A percentile compares a stretch with the other conserved stretches of the same genome.
Conservation (phyloP, 2,888 invertebrate species). For the Philonicus albiceps region DNA sequence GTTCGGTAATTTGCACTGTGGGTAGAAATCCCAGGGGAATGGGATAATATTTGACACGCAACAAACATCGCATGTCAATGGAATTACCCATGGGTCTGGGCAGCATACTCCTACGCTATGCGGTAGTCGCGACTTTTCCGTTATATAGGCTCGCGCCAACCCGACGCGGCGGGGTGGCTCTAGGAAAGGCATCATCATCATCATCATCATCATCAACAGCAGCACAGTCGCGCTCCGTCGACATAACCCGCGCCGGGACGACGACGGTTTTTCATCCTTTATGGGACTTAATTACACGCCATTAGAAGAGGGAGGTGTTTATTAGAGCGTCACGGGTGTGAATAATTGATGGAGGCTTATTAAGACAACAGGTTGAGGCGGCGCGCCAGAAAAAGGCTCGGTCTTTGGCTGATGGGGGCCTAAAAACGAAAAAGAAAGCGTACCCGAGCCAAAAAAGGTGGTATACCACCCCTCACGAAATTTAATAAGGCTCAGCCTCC, state of each 20-base stretch:
- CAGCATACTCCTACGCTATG: background rate
- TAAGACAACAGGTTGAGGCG: slow-evolving; percentile 17
- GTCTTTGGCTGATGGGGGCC: background rate
- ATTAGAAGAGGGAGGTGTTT: slow-evolving; percentile 53
- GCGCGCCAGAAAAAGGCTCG: background rate
- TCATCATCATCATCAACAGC: background rate
- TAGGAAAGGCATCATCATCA: slow-evolving; percentile 6
- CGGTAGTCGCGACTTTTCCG: slow-evolving; percentile 1
- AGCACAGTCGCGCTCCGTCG: background rate
- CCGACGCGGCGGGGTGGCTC: background rate
- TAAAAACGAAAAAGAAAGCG: background rate
- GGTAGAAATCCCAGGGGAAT: background rate
- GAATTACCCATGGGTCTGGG: slow-evolving; percentile 9
- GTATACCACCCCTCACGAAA: background rate
- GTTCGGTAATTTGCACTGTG: background rate
- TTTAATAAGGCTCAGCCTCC: slow-evolving; percentile 5
- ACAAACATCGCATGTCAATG: slow-evolving; percentile 38
- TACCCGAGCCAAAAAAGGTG: background rate
- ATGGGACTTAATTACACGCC: slow-evolving; percentile 52
- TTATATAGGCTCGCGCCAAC: background rate
- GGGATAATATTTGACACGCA: slow-evolving; percentile 29
- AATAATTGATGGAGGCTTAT: slow-evolving; percentile 41
- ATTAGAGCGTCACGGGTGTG: slow-evolving; percentile 52
- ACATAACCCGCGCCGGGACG: slow-evolving; percentile 9
- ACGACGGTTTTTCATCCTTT: slow-evolving; percentile 50